A percentile compares a stretch with the other conserved stretches of the same genome.
Evolutionary conservation across 2,888 invertebrate species (phyloP).

Genomic region (Unio delphinus): DNA sequence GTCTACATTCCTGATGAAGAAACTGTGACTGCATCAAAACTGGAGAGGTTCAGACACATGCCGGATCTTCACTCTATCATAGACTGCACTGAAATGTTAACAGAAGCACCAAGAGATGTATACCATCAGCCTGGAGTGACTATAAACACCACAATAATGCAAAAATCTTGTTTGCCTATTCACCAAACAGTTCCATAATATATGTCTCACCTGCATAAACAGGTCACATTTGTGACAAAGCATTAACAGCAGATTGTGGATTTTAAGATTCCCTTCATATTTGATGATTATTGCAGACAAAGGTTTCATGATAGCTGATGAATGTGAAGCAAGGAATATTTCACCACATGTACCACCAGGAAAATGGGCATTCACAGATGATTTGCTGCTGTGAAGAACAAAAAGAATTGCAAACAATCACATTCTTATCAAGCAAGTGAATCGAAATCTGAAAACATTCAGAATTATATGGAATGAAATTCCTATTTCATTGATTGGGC

Average conservation of each 20-base stretch:
- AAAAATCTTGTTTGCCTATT: constrained; percentile 27
- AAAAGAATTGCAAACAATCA: constrained; percentile 32
- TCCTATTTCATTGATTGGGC: constrained; percentile 24
- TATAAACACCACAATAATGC: constrained; percentile 45
- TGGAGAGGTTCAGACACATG: constrained; percentile 13
- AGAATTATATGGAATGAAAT: constrained; percentile 25
- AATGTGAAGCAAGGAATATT: constrained; percentile 10
- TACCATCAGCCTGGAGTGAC: constrained; percentile 33
- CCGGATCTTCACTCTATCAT: constrained; percentile 22
- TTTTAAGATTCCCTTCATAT: constrained; percentile 27
- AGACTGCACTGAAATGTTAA: constrained; percentile 27
- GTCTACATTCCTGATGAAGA: constrained; percentile 18
- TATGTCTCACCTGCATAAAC: constrained; percentile 22
- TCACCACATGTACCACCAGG: constrained; percentile 27
- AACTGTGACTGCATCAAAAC: constrained; percentile 17
- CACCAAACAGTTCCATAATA: constrained; percentile 34
- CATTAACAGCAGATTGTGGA: constrained; percentile 9
- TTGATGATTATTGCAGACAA: constrained; percentile 35
- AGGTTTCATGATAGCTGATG: constrained; percentile 32
- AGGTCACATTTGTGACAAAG: constrained; percentile 35
- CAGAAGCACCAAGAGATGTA: constrained; percentile 29
- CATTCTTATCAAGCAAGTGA: constrained; percentile 40
- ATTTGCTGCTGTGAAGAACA: constrained; percentile 16
- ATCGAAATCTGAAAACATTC: constrained; percentile 36
- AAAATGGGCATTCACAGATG: neutral